Evolutionary conservation across 2,797 vertebrate genomes (phyloP), one percentile per base, ranked within the genome.

Genomic region (Rhinatrema bivittatum): DNA sequence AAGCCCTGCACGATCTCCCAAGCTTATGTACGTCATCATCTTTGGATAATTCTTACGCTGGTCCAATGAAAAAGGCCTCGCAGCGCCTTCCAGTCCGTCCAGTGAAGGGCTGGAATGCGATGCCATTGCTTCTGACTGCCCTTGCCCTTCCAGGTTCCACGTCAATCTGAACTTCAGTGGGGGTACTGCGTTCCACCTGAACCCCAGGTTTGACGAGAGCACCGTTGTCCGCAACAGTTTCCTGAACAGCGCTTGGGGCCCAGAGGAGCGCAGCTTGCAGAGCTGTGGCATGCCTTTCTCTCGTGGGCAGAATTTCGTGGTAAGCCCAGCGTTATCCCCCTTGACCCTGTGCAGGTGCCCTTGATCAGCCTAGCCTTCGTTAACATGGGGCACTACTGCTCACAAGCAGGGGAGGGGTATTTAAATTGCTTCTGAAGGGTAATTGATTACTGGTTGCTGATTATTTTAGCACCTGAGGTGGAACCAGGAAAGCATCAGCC

Each of bases 161-260:
- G 40, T 79, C 42, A 72, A 72, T 28, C 41, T 79, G 46, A 56
- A 50, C 12, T 57, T 32, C 1, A 31, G 52, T 4, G 27, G 5
- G 6, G 32, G 67, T 29, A 48, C 44, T 1, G 65, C 69, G 20
- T 63, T 78, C 25, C 72, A 76, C 30, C 25, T 78, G 17, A 72
- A 73, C 32, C 66, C 67, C 13, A 56, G 68, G 13, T 72, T 78
- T 4, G 3, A 56, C 5, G 58, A 79, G 46, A 38, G 68, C 0
- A 5, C 24, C 1, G 48, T 78, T 11, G 68, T 76, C 15, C 42
- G 61, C 8, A 79, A 78, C 43, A 60, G 59, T 1, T 9, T 31
- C 9, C 15, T 64, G 25, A 30, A 39, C 4, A n/a, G 7, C 12
- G 7, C 2, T 4, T 79, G 74, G 74, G 74, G 74, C 1, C 0